Evolutionary conservation across 2,888 invertebrate genomes (phyloP), one percentile per base, ranked within the genome.

Genomic region (Choreutis nemorana): DNA sequence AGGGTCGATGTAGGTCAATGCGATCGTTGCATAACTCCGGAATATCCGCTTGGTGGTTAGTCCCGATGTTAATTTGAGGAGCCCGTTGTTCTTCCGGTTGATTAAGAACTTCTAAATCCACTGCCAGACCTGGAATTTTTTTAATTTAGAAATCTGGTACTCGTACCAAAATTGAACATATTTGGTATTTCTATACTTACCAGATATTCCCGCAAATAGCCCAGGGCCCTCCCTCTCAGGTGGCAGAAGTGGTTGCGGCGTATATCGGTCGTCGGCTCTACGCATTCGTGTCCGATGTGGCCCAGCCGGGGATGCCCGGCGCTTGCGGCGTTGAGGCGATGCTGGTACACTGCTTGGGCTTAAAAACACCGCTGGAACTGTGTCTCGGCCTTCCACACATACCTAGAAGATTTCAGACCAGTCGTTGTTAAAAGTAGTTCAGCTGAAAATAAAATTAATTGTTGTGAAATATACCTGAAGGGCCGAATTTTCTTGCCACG

Each of bases 181-280:
- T n/a, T 8, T 14, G 8, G n/a, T 14, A 6, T 11, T 6, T 14
- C 3, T 6, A 14, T 9, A 33, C 34, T 41, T 45, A 73, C 75
- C 72, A 44, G 61, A 50, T 18, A 45, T 59, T 38, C 82, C 81
- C 48, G 85, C 83, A 54, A 89, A 94, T 2, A 97, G 80, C 0
- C 97, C 97, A 0, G 91, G 83, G 1, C 95, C 95, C 40, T 87
- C 86, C 38, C 98, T 83, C 34, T 93, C 89, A 0, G 98, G 98
- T 55, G 94, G 93, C 30, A 98, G 77, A 53, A 98, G 91, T 0
- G 98, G 98, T 14, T 94, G 91, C 8, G 98, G 97, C 0, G 97
- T 97, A 65, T 91, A 98, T 35, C 83, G 83, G 3, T 56, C 60
- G 39, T 56, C 64, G 32, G 58, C 65, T 47, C 61, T 83, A 27